Conservation (phyloP, 2,113 vertebrate genomes). For the Dromas ardeola region DNA sequence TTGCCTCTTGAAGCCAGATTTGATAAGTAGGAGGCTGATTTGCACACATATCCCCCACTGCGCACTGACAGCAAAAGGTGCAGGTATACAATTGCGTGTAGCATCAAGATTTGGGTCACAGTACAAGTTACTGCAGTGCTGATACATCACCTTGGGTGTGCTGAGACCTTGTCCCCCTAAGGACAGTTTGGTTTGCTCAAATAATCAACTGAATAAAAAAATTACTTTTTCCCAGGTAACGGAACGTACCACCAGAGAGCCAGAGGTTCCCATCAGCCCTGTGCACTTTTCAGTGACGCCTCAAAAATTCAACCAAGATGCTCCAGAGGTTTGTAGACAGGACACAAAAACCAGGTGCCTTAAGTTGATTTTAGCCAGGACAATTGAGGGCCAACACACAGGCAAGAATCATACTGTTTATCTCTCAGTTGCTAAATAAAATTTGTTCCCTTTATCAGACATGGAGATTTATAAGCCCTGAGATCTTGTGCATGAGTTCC, state of each 20-base stretch:
- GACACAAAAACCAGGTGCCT: background rate
- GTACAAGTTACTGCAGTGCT: background rate
- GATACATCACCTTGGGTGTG: background rate
- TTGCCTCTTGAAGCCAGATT: background rate
- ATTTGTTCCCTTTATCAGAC: background rate
- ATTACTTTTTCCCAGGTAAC: background rate
- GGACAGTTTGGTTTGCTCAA: background rate
- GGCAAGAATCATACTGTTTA: background rate
- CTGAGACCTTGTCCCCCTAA: background rate
- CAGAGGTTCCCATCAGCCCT: background rate
- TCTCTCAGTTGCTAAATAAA: background rate
- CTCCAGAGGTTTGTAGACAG: background rate
- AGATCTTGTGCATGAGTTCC: background rate
- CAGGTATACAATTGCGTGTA: fast-evolving
- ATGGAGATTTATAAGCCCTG: background rate
- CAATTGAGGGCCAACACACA: fast-evolving
- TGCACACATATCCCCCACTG: background rate
- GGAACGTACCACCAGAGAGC: background rate
- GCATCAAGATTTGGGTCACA: background rate
- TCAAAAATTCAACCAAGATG: background rate
- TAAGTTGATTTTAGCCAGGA: background rate
- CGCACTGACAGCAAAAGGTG: background rate
- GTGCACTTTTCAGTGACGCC: background rate
- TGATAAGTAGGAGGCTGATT: background rate
- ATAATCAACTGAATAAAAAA: background rate